Evolutionary conservation across 1,140 invertebrate genomes (phyloP).

Genomic region (Grapholita molesta): DNA sequence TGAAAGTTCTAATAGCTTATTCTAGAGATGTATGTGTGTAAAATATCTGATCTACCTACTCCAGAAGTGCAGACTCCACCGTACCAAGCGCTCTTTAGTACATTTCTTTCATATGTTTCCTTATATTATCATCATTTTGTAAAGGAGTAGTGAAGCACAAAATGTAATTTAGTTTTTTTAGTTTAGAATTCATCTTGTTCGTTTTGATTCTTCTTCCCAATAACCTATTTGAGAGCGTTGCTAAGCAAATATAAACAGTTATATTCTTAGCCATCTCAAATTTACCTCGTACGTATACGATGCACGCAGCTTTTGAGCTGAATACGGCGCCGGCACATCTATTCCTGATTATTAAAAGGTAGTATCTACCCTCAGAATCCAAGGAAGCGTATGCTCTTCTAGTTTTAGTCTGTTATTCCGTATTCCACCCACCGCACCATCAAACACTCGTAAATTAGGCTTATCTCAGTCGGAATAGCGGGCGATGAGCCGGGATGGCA

Average conservation of each 20-base stretch:
- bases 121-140: no score
- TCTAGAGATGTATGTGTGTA: no score
- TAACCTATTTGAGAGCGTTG: background rate
- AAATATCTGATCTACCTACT: no score
- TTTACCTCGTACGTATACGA: background rate
- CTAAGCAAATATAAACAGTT: background rate
- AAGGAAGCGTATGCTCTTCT: background rate
- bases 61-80: no score
- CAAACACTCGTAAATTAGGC: constrained; percentile 38
- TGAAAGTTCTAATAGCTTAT: no score
- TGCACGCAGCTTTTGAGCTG: background rate
- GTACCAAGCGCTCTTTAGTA: no score
- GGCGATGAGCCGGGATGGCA: constrained; percentile 20
- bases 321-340: background rate
- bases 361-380: background rate
- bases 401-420: constrained; percentile 21
- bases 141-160: no score
- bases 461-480: constrained; percentile 36
- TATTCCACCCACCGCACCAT: constrained; percentile 36
- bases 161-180: no score
- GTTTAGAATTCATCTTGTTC: background rate
- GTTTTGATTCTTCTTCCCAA: background rate
- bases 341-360: background rate
- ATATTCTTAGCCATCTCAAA: background rate
- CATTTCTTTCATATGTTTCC: no score